phyloP scores from a whole-genome alignment of 2,797 vertebrate species.

The Siniperca scherzeri region DNA sequence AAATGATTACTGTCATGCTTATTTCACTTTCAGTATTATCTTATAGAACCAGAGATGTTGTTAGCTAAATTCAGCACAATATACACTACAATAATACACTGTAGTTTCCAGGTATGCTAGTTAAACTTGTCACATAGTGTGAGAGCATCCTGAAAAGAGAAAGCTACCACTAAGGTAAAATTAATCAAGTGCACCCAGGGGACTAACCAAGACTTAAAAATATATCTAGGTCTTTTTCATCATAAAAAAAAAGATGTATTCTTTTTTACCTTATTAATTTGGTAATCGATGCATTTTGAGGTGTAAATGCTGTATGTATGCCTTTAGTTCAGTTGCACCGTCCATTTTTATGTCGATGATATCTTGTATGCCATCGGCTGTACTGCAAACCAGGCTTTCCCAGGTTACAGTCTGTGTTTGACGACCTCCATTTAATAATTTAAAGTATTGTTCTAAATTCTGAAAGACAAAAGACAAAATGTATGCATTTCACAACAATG shows the following conservation, averaged over 20 bases:
- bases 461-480: background rate
- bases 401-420: background rate
- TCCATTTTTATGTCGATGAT: background rate
- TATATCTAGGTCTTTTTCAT: background rate
- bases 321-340: background rate
- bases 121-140: background rate
- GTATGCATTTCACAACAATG: background rate
- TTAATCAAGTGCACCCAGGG: background rate
- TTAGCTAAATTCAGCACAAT: background rate
- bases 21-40: background rate
- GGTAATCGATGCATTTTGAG: background rate
- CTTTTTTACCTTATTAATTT: slow-evolving; percentile 7
- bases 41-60: background rate
- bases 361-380: background rate
- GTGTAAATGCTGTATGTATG: slow-evolving; percentile 1
- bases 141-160: background rate
- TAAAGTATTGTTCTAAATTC: background rate
- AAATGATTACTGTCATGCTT: background rate
- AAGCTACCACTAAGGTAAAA: background rate
- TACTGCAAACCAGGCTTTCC: background rate
- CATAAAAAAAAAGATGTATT: background rate
- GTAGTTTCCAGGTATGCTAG: background rate
- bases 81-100: background rate
- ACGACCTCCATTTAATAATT: background rate
- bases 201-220: background rate